A percentile compares a stretch with the other conserved stretches of the same genome.
Conservation (phyloP, 2,113 vertebrate genomes). For the Merops nubicus region DNA sequence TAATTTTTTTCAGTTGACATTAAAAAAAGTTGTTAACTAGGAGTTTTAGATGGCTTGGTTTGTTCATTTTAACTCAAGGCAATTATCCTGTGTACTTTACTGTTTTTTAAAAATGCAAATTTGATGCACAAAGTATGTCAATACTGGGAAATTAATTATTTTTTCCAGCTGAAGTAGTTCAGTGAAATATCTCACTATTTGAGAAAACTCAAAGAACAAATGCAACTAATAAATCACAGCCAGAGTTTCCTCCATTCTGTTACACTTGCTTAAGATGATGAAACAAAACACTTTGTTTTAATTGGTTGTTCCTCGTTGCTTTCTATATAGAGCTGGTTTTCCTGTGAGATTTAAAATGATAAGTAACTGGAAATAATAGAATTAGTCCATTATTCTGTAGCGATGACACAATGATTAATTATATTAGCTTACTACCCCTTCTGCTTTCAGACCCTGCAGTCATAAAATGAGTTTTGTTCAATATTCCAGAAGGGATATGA, state of each 20-base stretch:
- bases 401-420: constrained; percentile 70
- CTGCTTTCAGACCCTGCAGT: constrained; percentile 60
- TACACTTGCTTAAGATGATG: constrained; percentile 17
- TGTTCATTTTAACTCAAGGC: neutral
- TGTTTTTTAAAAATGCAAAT: neutral
- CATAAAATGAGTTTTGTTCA: constrained; percentile 60
- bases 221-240: neutral
- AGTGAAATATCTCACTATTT: neutral
- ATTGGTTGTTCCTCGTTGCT: constrained; percentile 6
- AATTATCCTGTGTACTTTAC: neutral
- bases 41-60: neutral
- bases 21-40: neutral
- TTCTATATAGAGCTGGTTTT: constrained; percentile 24
- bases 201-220: neutral
- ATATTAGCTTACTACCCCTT: constrained; percentile 60
- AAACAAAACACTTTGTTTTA: constrained; percentile 20
- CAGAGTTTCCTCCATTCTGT: neutral
- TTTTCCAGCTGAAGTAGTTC: neutral
- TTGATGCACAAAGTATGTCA: neutral
- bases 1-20: neutral
- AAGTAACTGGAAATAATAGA: constrained; percentile 63
- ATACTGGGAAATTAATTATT: neutral
- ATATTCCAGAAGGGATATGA: constrained; percentile 58
- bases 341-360: constrained; percentile 55
- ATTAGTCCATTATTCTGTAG: constrained; percentile 59